Base-by-base conservation (phyloP, 2,113 vertebrate genomes). In the Heterotilapia buettikoferi region DNA sequence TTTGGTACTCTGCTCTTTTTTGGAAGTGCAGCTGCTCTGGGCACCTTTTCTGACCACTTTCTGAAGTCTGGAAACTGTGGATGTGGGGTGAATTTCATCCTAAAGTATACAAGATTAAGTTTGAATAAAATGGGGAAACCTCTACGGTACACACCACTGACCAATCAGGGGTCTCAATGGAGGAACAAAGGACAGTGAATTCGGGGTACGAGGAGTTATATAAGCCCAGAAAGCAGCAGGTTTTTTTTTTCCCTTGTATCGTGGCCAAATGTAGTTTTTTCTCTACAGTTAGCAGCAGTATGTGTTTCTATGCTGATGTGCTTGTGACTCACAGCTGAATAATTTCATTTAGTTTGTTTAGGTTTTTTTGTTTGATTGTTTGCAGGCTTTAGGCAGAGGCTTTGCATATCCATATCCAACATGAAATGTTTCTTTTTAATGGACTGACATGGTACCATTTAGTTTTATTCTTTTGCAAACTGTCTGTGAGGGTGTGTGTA, bases 61-160 rank as follows among this genome's bases (percentile, higher is more conserved):
- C 14, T 71, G 3, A 7, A 81, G 40, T 71, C 31, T 43, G 9
- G 19, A 13, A 89, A 84, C 85, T 84, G 14, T 84, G 82, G 76
- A 84, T 50, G 3, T 50, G 19, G 24, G 47, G 18, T 33, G 19
- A 45, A 56, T 83, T 79, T 33, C 40, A 63, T 86, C 82, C 54
- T 36, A 11, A 82, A 14, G 13, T 11, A 3, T 33, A 9, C 19
- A 80, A 76, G 57, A 40, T 63, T n/a, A 80, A 33, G 33, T 78
- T 33, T n/a, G 52, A 68, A 59, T 84, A 9, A 85, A 87, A 89
- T 90, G 68, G 78, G 36, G n/a, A 90, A 84, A 63, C 68, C 83
- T 84, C 68, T 53, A 90, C 33, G 92, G 89, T 93, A 94, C 91
- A 18, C 33, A 83, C 87, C 73, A 88, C 88, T 68, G 86, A 45